Evolutionary conservation across 2,797 vertebrate species (phyloP).

Genomic region (Phoeniculus purpureus): DNA sequence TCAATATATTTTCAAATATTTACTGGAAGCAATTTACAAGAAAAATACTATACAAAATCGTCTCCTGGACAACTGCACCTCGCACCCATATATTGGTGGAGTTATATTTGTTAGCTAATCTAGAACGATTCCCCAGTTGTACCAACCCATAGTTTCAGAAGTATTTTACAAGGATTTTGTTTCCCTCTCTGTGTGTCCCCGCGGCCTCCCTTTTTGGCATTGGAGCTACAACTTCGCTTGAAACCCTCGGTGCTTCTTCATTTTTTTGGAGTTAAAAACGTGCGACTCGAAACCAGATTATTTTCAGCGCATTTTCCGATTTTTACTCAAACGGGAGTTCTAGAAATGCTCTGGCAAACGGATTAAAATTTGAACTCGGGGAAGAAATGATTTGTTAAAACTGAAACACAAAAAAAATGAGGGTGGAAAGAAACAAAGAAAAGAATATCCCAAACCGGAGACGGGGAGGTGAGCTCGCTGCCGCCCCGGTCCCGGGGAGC

Average conservation of each 20-base stretch:
- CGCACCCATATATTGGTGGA: constrained; percentile 87
- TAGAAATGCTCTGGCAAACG: constrained; percentile 47
- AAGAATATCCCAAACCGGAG: accelerated
- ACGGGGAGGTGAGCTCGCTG: neutral
- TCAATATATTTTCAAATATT: constrained; percentile 98
- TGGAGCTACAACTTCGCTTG: constrained; percentile 69
- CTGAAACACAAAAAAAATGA: neutral
- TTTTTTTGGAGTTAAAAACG: constrained; percentile 55
- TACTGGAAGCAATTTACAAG: constrained; percentile 98
- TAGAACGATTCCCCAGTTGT: constrained; percentile 87
- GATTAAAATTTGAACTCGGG: neutral
- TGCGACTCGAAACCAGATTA: constrained; percentile 42
- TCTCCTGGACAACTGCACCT: constrained; percentile 94
- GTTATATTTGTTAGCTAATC: constrained; percentile 85
- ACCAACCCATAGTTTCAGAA: constrained; percentile 82
- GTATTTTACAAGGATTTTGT: constrained; percentile 77
- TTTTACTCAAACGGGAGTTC: constrained; percentile 56
- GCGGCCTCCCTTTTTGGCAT: constrained; percentile 70
- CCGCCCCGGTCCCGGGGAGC: constrained; percentile 46
- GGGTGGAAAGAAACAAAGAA: neutral
- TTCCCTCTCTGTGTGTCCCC: neutral
- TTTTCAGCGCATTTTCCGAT: constrained; percentile 44
- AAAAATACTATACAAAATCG: constrained; percentile 99
- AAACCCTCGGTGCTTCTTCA: constrained; percentile 66
- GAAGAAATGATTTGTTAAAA: neutral